Evolutionary conservation across 2,797 vertebrate species (phyloP).

Genomic region (Falco cherrug): DNA sequence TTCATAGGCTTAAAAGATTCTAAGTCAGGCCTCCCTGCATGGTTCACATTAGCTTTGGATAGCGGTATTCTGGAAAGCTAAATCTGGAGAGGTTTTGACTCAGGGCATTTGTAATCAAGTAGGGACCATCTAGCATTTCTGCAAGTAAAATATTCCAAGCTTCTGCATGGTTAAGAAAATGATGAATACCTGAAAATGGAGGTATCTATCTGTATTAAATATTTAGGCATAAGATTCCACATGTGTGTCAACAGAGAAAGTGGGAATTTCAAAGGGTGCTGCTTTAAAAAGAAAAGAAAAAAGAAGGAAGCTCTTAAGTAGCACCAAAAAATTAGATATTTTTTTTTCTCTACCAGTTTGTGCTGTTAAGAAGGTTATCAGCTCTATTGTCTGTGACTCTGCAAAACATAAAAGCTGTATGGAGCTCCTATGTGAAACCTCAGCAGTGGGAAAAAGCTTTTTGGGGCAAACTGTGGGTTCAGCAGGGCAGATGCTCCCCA

Average conservation of each 20-base stretch:
- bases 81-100: constrained; percentile 5
- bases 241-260: background rate
- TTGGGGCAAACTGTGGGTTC: background rate
- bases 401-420: background rate
- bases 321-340: accelerated
- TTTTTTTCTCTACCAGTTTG: background rate
- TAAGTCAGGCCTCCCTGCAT: background rate
- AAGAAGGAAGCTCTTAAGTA: background rate
- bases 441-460: background rate
- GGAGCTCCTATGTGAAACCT: background rate
- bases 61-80: background rate
- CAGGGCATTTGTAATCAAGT: background rate
- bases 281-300: background rate
- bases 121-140: background rate
- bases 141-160: background rate
- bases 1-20: constrained; percentile 34
- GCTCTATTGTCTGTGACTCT: background rate
- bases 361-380: background rate
- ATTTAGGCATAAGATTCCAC: background rate
- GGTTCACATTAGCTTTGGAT: constrained; percentile 37
- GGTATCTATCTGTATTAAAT: background rate
- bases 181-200: background rate
- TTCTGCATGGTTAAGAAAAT: background rate
- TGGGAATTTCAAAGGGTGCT: background rate
- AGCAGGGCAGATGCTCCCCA: background rate